Percentiles rank a stretch among this genome's conserved stretches.
These are phyloP conservation scores for Acipenser oxyrinchus DNA, from an alignment of 2,797 vertebrate species.

Conservation along the genomic window DNA sequence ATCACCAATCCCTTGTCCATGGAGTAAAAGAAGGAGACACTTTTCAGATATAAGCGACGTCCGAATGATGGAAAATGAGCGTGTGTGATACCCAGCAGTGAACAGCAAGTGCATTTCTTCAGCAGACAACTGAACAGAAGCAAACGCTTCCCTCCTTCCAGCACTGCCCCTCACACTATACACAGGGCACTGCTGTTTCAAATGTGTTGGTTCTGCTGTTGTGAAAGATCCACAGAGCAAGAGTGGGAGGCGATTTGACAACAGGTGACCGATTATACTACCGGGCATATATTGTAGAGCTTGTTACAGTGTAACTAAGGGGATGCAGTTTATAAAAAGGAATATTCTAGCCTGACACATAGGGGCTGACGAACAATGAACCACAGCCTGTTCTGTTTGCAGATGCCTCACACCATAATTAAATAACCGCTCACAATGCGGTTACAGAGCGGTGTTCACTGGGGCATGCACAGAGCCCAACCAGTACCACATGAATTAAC, in stretches of 20 bases:
- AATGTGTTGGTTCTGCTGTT: neutral
- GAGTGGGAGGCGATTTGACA: slow-evolving; percentile 6
- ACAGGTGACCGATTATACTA: slow-evolving; percentile 13
- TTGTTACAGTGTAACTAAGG: slow-evolving; percentile 30
- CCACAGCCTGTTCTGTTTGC: slow-evolving; percentile 61
- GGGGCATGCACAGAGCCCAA: neutral
- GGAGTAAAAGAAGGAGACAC: no score
- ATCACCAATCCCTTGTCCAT: no score
- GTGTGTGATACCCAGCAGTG: no score
- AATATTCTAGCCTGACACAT: slow-evolving; percentile 25
- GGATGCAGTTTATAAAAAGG: slow-evolving; percentile 24
- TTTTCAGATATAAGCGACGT: no score
- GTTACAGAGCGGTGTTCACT: slow-evolving; percentile 8
- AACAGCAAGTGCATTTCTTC: no score
- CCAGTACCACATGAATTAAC: slow-evolving; percentile 8
- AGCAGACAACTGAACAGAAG: no score
- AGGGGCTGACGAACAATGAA: slow-evolving; percentile 50
- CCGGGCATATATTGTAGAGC: slow-evolving; percentile 14
- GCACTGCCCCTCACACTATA: no score
- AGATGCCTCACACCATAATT: slow-evolving; percentile 31
- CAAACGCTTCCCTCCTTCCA: no score
- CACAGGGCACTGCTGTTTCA: no score
- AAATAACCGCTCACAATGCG: slow-evolving; percentile 7
- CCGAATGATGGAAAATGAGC: no score
- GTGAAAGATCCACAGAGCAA: neutral